Evolutionary conservation across 2,888 invertebrate species (phyloP), one percentile per base, ranked within the genome.

Genomic region (Nudaria mundana): DNA sequence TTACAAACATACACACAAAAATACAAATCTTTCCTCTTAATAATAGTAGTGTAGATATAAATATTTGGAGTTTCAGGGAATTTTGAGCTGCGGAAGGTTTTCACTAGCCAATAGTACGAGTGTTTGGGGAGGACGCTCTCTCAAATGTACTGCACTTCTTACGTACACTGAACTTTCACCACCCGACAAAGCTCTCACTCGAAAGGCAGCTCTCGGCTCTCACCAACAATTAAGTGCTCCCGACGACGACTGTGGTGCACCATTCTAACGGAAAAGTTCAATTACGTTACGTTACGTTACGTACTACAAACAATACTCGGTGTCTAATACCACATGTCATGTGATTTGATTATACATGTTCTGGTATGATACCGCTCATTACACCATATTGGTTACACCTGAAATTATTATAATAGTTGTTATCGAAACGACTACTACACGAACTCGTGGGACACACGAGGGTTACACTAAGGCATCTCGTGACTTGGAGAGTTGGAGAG

Each of bases 271-370:
- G 52, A 58, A 58, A 34, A 23, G 29, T 7, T 28, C 44, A 41
- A 59, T 44, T 55, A 38, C 40, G 40, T 44, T 39, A 55, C 46
- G 43, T 37, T 35, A n/a, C n/a, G 42, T 43, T 37, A 57, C 46
- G 43, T 37, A 33, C 31, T 31, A 5, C 28, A 44, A 54, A 55
- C 55, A 54, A 46, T 46, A 43, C 37, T 31, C 31, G 20, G 38
- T 37, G 11, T 11, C 30, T 35, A 35, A 26, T 26, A 20, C 33
- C 34, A 52, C 44, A 32, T 41, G 42, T 48, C 34, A 55, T 35
- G 16, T 47, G 38, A 51, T 44, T 43, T 26, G 18, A 39, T 56
- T 42, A 56, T 47, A n/a, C n/a, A 55, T 52, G 48, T 52, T 45
- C 56, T 44, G 44, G 28, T 48, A 42, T 38, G 44, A 39, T 30